Conservation (phyloP, 2,888 invertebrate species). For the Brachycybe producta region DNA sequence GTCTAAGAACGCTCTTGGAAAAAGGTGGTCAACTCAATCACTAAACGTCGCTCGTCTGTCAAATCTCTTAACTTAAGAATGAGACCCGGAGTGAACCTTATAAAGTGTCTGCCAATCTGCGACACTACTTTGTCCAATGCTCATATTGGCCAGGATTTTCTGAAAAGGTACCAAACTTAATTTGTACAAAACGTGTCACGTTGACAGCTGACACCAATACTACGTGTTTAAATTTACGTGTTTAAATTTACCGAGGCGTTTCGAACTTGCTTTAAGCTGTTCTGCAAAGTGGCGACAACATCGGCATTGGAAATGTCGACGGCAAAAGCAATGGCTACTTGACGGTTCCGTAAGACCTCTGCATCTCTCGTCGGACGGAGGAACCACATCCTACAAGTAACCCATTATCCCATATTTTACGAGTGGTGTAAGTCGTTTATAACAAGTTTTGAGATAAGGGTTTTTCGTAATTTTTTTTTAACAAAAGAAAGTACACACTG, state of each 20-base stretch:
- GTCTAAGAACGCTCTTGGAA: neutral
- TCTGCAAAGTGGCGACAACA: conserved; percentile 47
- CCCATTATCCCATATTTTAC: neutral
- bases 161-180: conserved; percentile 24
- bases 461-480: too few relatives aligned
- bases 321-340: conserved; percentile 57
- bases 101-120: conserved; percentile 57
- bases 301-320: conserved; percentile 47
- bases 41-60: too few relatives aligned
- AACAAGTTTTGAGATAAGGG: neutral
- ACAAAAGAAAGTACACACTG: conserved; percentile 37
- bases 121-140: conserved; percentile 47
- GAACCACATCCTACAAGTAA: conserved; percentile 46
- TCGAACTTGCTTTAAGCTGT: conserved; percentile 47
- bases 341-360: conserved; percentile 46
- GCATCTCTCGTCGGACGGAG: conserved; percentile 55
- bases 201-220: too few relatives aligned
- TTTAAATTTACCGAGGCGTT: conserved; percentile 45
- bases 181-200: neutral
- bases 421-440: neutral
- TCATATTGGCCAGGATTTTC: conserved; percentile 51
- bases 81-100: conserved; percentile 44
- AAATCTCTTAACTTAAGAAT: too few relatives aligned
- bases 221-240: too few relatives aligned
- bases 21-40: neutral